Conservation (phyloP, 2,113 vertebrate genomes). For the Nettapus auritus region DNA sequence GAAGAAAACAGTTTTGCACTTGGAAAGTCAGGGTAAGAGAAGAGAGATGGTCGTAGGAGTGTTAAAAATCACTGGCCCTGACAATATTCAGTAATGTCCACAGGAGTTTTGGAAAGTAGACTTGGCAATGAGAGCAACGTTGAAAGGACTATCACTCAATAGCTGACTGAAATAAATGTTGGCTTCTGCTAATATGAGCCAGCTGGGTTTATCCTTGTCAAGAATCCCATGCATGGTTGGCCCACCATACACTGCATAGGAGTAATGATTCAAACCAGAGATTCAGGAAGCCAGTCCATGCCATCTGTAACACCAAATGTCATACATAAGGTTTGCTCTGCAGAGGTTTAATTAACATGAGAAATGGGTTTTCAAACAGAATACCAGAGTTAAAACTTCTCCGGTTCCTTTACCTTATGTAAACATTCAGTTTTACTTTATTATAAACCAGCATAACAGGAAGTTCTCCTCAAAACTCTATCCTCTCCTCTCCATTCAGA, state of each 20-base stretch:
- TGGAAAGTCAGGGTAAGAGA: not conserved
- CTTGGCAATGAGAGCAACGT: not conserved
- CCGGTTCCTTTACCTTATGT: not conserved
- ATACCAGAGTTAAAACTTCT: not conserved
- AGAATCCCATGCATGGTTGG: not conserved
- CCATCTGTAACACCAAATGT: not conserved
- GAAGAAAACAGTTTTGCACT: not conserved
- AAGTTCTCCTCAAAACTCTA: not conserved
- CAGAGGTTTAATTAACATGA: constrained; percentile 12
- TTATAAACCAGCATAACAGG: not conserved
- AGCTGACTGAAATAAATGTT: constrained; percentile 32
- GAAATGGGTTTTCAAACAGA: not conserved
- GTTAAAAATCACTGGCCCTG: constrained; percentile 3
- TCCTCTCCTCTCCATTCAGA: not conserved
- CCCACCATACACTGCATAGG: not conserved
- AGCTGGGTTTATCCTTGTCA: constrained; percentile 56
- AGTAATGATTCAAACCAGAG: constrained; percentile 11
- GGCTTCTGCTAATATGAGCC: constrained; percentile 4
- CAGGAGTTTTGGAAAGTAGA: not conserved
- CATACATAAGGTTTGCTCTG: not conserved
- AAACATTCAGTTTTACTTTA: not conserved
- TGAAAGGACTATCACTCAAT: constrained; percentile 15
- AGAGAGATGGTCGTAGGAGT: not conserved
- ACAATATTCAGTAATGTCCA: not conserved
- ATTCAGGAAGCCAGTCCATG: not conserved